Evolutionary conservation across 2,888 invertebrate species (phyloP).

Genomic region (Brachyopa scutellaris): DNA sequence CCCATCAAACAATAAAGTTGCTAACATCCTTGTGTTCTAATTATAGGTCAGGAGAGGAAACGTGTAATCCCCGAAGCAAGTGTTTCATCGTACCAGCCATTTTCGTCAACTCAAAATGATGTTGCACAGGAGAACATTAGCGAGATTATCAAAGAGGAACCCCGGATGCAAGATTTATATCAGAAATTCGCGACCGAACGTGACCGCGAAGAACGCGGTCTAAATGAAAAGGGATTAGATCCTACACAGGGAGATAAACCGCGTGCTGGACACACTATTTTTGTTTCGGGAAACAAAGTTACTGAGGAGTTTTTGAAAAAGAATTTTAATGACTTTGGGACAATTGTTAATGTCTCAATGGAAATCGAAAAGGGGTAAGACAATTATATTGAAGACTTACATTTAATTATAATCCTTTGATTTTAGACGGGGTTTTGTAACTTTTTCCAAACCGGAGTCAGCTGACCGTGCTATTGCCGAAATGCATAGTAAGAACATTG

Average conservation of each 20-base stretch:
- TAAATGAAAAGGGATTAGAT: constrained; percentile 82
- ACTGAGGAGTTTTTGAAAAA: constrained; percentile 90
- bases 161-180: constrained; percentile 85
- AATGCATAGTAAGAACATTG: constrained; percentile 89
- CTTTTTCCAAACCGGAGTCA: constrained; percentile 94
- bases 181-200: constrained; percentile 89
- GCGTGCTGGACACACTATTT: constrained; percentile 90
- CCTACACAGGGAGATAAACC: constrained; percentile 84
- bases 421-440: constrained; percentile 92
- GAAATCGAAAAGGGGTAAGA: constrained; percentile 90
- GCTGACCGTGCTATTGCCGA: constrained; percentile 93
- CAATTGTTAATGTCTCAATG: constrained; percentile 91
- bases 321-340: constrained; percentile 88
- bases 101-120: constrained; percentile 91
- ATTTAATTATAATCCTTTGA: neutral
- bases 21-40: neutral
- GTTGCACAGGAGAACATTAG: constrained; percentile 88
- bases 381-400: too few relatives aligned
- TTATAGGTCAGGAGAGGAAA: constrained; percentile 88
- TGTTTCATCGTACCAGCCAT: constrained; percentile 94
- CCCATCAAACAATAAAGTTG: neutral
- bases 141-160: constrained; percentile 86
- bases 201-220: constrained; percentile 85
- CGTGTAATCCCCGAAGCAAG: constrained; percentile 85
- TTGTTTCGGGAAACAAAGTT: constrained; percentile 90